phyloP scores from a whole-genome alignment of 2,113 vertebrate species.

The chimpanzee (Pan troglodytes) region DNA sequence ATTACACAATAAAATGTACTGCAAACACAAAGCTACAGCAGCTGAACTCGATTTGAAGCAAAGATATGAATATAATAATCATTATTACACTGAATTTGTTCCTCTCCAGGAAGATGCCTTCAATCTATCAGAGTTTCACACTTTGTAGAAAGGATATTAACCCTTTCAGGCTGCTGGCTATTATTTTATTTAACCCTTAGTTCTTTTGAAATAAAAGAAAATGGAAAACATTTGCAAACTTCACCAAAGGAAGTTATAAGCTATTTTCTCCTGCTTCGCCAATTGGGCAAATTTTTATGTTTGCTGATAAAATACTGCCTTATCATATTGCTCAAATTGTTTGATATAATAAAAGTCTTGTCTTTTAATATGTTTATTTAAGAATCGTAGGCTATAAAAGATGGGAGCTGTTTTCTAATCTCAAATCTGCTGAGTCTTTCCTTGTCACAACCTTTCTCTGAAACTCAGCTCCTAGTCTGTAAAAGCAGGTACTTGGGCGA shows the following conservation, averaged over 20 bases:
- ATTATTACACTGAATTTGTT: not conserved
- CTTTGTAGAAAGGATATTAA: not conserved
- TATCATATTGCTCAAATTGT: not conserved
- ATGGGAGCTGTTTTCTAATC: not conserved
- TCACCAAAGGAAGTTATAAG: not conserved
- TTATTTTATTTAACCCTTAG: not conserved
- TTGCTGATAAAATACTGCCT: not conserved
- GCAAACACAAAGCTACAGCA: not conserved
- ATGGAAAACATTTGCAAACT: not conserved
- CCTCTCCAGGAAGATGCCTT: not conserved
- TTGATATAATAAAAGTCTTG: not conserved
- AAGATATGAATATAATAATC: not conserved
- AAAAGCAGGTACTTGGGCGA: not conserved
- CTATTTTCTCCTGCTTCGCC: not conserved
- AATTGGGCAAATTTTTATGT: not conserved
- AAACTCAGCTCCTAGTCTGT: not conserved
- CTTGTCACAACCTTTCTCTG: not conserved
- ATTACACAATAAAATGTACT: constrained; percentile 32
- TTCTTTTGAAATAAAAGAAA: constrained; percentile 27
- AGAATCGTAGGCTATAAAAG: not conserved
- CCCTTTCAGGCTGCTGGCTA: not conserved
- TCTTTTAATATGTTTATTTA: not conserved
- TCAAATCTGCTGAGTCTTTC: not conserved
- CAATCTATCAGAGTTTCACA: not conserved
- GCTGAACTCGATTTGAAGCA: not conserved